Conservation (phyloP, 2,888 invertebrate genomes). For the Drosophila mercatorum region DNA sequence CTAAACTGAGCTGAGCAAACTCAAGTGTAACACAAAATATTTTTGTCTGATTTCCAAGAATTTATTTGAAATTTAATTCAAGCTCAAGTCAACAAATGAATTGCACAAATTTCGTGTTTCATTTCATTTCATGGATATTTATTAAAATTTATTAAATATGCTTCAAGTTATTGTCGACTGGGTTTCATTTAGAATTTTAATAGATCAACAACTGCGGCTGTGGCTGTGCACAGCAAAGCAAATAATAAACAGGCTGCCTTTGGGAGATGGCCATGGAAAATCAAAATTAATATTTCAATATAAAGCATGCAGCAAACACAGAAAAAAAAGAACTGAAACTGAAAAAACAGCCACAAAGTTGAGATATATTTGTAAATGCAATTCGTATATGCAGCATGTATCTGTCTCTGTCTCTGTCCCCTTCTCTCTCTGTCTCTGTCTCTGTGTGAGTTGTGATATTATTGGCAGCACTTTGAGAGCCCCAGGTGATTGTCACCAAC, state of each 20-base stretch:
- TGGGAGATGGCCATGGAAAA: constrained; percentile 23
- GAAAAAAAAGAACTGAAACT: constrained; percentile 28
- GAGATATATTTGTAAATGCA: constrained; percentile 26
- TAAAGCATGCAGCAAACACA: constrained; percentile 39
- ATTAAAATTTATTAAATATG: constrained; percentile 21
- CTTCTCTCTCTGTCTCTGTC: neutral
- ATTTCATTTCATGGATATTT: constrained; percentile 9
- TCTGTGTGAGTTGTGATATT: constrained; percentile 51
- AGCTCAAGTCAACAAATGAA: neutral
- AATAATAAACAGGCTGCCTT: constrained; percentile 41
- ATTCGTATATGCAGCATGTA: neutral
- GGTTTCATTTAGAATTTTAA: constrained; percentile 22
- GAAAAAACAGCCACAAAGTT: constrained; percentile 54
- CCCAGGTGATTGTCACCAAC: constrained; percentile 72
- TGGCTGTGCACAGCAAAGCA: constrained; percentile 23
- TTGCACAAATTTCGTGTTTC: neutral
- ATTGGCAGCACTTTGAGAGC: constrained; percentile 73
- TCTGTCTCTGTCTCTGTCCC: neutral
- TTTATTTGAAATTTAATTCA: constrained; percentile 6
- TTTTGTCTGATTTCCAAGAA: neutral
- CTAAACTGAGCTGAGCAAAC: neutral
- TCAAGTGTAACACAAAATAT: neutral
- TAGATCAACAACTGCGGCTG: constrained; percentile 20
- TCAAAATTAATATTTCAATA: constrained; percentile 73
- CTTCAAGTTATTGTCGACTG: constrained; percentile 19